Percentiles rank a stretch among this genome's conserved stretches.
Conservation (phyloP, 2,797 vertebrate genomes). For the Gorsachius magnificus region DNA sequence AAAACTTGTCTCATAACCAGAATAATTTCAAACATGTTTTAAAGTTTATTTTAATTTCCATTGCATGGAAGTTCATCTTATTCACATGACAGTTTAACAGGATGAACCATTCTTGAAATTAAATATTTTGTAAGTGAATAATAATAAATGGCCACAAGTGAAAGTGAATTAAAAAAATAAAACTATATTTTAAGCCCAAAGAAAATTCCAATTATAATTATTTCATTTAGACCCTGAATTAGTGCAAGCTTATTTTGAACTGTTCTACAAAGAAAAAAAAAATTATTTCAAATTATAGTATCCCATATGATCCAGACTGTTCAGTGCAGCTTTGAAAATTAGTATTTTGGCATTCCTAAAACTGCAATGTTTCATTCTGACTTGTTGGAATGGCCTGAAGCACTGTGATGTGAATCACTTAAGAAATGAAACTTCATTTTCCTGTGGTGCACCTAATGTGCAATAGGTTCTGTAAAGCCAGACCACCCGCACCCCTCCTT, state of each 20-base stretch:
- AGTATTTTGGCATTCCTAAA: background rate
- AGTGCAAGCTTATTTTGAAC: background rate
- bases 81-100: background rate
- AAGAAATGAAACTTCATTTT: background rate
- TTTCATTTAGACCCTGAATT: background rate
- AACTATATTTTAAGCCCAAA: background rate
- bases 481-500: accelerated
- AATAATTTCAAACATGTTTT: background rate
- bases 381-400: background rate
- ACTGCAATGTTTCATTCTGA: background rate
- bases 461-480: background rate
- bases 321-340: background rate
- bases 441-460: background rate
- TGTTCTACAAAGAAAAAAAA: background rate
- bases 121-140: background rate
- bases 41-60: background rate
- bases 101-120: background rate
- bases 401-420: background rate
- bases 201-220: background rate
- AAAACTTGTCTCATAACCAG: background rate
- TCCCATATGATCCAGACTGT: background rate
- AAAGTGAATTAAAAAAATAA: background rate
- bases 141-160: background rate
- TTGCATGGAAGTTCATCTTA: background rate
- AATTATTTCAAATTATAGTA: background rate